These are phyloP conservation scores for Matsumyia berberina DNA, from an alignment of 2,888 invertebrate species.

Conservation along the genomic window DNA sequence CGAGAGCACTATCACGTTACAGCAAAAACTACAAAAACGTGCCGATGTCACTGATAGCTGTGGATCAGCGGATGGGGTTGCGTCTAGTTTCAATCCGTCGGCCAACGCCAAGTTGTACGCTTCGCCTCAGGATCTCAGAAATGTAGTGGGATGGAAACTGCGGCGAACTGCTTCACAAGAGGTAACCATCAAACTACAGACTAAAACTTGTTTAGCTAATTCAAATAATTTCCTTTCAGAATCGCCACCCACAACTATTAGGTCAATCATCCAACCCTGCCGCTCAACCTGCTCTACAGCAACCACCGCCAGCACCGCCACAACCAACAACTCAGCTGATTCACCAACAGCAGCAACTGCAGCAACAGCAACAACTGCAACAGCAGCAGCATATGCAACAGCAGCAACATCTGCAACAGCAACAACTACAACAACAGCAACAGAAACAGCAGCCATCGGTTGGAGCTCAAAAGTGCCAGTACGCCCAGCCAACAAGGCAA, in stretches of 20 bases:
- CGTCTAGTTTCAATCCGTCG: slow-evolving; percentile 95
- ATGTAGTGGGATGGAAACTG: slow-evolving; percentile 86
- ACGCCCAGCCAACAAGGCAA: slow-evolving; percentile 84
- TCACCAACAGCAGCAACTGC: slow-evolving; percentile 53
- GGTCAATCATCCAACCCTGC: slow-evolving; percentile 53
- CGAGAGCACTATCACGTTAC: slow-evolving; percentile 83
- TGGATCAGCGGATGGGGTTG: slow-evolving; percentile 85
- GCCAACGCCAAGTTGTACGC: slow-evolving; percentile 94
- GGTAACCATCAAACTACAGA: slow-evolving; percentile 66
- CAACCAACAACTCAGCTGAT: slow-evolving; percentile 74
- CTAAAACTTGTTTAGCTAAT: not conserved
- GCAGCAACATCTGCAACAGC: slow-evolving; percentile 64
- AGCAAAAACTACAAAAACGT: slow-evolving; percentile 83
- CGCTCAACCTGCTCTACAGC: slow-evolving; percentile 64
- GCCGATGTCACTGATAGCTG: slow-evolving; percentile 79
- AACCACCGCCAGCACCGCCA: slow-evolving; percentile 74
- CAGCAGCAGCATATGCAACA: slow-evolving; percentile 77
- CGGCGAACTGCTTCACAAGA: slow-evolving; percentile 86
- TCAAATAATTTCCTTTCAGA: slow-evolving; percentile 63
- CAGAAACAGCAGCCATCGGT: slow-evolving; percentile 77
- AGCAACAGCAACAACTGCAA: slow-evolving; percentile 74
- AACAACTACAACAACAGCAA: slow-evolving; percentile 64
- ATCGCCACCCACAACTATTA: slow-evolving; percentile 76
- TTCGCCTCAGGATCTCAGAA: slow-evolving; percentile 93
- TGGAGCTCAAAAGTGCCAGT: slow-evolving; percentile 83